Percentiles rank a stretch among this genome's conserved stretches.
phyloP scores from a whole-genome alignment of 2,888 invertebrate species.

The Phania funesta region DNA sequence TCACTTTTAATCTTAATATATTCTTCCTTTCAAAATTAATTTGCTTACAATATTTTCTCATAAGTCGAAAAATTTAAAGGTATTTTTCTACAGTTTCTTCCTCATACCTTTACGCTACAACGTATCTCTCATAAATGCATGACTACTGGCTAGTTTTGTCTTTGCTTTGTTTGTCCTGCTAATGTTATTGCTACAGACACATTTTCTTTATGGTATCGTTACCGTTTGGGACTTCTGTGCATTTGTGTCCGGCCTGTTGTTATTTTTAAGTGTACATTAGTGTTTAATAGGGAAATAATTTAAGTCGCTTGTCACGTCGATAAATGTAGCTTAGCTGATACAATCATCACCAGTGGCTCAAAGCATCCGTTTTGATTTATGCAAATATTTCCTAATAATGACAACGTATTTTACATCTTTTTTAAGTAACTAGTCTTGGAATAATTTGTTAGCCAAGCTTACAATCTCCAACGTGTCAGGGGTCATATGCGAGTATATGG shows the following conservation, averaged over 20 bases:
- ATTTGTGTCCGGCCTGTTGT: conserved; percentile 47
- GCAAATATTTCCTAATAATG: conserved; percentile 51
- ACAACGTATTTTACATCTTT: conserved; percentile 11
- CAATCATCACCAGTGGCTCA: conserved; percentile 47
- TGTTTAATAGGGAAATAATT: conserved; percentile 45
- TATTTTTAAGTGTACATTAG: conserved; percentile 43
- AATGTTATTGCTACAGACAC: conserved; percentile 28
- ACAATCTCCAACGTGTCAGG: too few relatives aligned
- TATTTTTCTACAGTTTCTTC: conserved; percentile 5
- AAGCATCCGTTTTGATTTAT: conserved; percentile 68
- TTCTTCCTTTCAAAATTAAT: not conserved
- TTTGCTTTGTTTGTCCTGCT: not conserved
- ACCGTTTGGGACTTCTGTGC: not conserved
- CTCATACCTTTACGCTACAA: not conserved
- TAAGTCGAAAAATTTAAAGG: conserved; percentile 12
- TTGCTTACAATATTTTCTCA: conserved; percentile 18
- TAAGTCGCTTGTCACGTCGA: conserved; percentile 18
- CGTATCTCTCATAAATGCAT: conserved; percentile 1
- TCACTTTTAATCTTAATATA: not conserved
- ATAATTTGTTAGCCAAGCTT: too few relatives aligned
- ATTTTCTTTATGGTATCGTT: conserved; percentile 11
- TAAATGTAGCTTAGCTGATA: conserved; percentile 47
- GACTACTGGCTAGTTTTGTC: conserved; percentile 1
- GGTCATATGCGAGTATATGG: too few relatives aligned
- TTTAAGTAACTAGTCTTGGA: not conserved